Conservation (phyloP, 2,113 vertebrate genomes). For the Anolis sagrei region DNA sequence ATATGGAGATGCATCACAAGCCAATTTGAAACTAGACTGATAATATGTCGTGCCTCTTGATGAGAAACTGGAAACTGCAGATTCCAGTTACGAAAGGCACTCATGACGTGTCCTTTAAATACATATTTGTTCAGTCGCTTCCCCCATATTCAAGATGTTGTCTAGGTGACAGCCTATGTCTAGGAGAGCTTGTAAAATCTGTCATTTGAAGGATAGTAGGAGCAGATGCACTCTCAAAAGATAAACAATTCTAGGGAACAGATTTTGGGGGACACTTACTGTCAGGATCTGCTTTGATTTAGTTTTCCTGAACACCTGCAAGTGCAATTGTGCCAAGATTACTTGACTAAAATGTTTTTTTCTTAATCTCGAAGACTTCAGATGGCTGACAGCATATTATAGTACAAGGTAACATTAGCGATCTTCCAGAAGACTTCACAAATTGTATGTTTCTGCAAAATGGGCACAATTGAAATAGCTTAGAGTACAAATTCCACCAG, state of each 20-base stretch:
- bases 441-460: constrained; percentile 1
- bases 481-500: background rate
- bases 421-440: constrained; percentile 9
- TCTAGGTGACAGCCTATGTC: constrained; percentile 40
- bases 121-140: background rate
- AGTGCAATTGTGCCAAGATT: constrained; percentile 56
- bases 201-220: background rate
- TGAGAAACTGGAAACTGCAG: constrained; percentile 34
- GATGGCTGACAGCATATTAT: constrained; percentile 18
- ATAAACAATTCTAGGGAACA: constrained; percentile 63
- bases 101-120: constrained; percentile 44
- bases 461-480: background rate
- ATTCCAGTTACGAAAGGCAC: constrained; percentile 44
- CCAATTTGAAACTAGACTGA: constrained; percentile 69
- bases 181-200: constrained; percentile 34
- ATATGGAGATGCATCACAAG: constrained; percentile 70
- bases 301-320: constrained; percentile 62
- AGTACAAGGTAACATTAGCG: constrained; percentile 18
- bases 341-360: constrained; percentile 47
- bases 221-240: constrained; percentile 45
- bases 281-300: constrained; percentile 60
- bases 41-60: constrained; percentile 52
- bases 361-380: constrained; percentile 47
- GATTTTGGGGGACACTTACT: constrained; percentile 52
- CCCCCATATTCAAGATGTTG: constrained; percentile 39